Percentiles rank a stretch among this genome's conserved stretches.
Conservation (phyloP, 2,113 vertebrate genomes). For the Gambusia affinis region DNA sequence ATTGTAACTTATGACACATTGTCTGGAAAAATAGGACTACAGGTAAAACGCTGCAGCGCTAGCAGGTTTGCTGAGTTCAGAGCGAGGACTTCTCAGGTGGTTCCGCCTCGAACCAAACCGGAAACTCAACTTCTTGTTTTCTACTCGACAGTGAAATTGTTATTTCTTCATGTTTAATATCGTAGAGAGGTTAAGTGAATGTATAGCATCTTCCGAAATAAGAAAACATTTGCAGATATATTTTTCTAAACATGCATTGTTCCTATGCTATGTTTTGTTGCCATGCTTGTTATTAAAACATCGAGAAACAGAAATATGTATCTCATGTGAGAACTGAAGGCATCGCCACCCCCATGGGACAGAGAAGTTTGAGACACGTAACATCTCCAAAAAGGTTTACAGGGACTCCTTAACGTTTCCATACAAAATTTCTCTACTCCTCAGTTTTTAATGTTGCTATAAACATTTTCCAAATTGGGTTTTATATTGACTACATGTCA, state of each 20-base stretch:
- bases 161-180: slow-evolving; percentile 73
- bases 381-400: too few species aligned
- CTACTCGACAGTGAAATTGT: slow-evolving; percentile 32
- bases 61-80: slow-evolving; percentile 21
- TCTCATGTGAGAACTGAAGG: slow-evolving; percentile 18
- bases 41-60: slow-evolving; percentile 27
- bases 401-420: too few species aligned
- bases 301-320: slow-evolving; percentile 63
- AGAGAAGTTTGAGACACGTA: too few species aligned
- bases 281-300: slow-evolving; percentile 78
- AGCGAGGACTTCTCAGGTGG: slow-evolving; percentile 54
- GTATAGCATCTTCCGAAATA: slow-evolving; percentile 66
- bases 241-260: slow-evolving; percentile 80
- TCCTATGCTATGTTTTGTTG: slow-evolving; percentile 66
- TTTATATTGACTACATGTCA: too few species aligned
- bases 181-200: slow-evolving; percentile 66
- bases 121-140: slow-evolving; percentile 40
- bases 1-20: slow-evolving; percentile 16
- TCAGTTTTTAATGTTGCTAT: too few species aligned
- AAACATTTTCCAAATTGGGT: too few species aligned
- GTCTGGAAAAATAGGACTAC: slow-evolving; percentile 6
- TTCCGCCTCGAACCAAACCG: slow-evolving; percentile 33
- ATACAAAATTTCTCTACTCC: too few species aligned
- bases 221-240: slow-evolving; percentile 79
- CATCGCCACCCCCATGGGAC: too few species aligned